These are phyloP conservation scores for Piprites chloris DNA, from an alignment of 2,113 vertebrate species.

Conservation along the genomic window DNA sequence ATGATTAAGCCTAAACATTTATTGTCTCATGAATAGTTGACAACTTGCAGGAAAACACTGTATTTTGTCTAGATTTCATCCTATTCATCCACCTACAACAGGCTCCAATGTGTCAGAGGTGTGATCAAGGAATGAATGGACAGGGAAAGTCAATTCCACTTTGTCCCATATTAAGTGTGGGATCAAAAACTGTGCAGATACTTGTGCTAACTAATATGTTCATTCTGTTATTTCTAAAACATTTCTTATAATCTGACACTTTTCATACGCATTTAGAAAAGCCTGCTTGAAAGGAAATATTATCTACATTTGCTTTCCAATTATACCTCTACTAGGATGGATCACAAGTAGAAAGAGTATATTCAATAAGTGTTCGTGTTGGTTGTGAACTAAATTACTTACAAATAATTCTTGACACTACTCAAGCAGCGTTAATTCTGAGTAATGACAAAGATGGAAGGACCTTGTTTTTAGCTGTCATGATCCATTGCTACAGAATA, in stretches of 20 bases:
- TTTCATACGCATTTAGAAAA: neutral
- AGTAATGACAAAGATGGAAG: neutral
- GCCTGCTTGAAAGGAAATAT: neutral
- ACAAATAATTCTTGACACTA: neutral
- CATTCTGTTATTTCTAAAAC: neutral
- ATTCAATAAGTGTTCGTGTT: neutral
- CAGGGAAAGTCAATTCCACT: neutral
- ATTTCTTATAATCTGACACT: neutral
- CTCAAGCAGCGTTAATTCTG: neutral
- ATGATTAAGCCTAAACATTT: neutral
- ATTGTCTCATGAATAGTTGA: neutral
- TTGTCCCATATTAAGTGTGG: neutral
- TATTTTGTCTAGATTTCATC: neutral
- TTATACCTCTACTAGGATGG: neutral
- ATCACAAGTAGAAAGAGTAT: neutral
- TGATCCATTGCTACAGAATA: neutral
- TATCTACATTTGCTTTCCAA: neutral
- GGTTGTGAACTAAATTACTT: neutral
- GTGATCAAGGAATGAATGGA: neutral
- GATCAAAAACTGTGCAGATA: neutral
- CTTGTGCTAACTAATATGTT: neutral
- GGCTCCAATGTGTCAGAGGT: neutral
- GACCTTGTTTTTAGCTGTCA: neutral
- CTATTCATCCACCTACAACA: neutral
- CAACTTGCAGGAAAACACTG: neutral